A percentile compares a stretch with the other conserved stretches of the same genome.
phyloP scores from a whole-genome alignment of 2,113 vertebrate species.

The Alligator sinensis region DNA sequence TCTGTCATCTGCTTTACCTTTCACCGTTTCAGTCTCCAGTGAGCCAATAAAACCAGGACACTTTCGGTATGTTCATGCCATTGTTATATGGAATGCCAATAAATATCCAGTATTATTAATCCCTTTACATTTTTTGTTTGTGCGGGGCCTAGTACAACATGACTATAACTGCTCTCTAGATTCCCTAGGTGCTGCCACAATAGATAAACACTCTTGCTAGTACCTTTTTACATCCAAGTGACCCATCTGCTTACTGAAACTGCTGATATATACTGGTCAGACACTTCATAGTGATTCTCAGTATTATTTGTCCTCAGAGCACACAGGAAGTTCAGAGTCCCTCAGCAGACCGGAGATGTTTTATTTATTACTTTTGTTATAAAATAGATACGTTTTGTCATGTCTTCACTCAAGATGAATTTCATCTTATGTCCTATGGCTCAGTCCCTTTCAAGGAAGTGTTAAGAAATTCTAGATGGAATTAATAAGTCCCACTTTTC shows the following conservation, averaged over 20 bases:
- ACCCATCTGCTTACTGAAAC: background rate
- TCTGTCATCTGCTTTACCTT: background rate
- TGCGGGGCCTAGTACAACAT: accelerated
- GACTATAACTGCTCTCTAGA: background rate
- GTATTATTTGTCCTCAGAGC: background rate
- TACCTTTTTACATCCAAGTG: background rate
- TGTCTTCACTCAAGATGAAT: background rate
- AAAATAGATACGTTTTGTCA: background rate
- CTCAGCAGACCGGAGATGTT: background rate
- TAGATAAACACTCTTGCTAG: background rate
- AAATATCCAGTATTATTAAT: accelerated
- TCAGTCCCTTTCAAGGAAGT: background rate
- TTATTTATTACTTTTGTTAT: background rate
- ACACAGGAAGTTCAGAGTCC: background rate
- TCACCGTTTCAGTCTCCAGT: background rate
- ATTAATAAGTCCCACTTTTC: background rate
- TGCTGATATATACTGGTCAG: background rate
- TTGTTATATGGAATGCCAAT: background rate
- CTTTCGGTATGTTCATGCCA: background rate
- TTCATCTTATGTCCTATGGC: background rate
- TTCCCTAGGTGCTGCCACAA: background rate
- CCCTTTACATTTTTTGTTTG: background rate
- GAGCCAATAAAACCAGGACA: background rate
- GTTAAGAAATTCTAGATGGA: background rate
- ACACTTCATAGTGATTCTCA: background rate